phyloP scores from a whole-genome alignment of 1,140 invertebrate species.

The Drosophila triauraria region DNA sequence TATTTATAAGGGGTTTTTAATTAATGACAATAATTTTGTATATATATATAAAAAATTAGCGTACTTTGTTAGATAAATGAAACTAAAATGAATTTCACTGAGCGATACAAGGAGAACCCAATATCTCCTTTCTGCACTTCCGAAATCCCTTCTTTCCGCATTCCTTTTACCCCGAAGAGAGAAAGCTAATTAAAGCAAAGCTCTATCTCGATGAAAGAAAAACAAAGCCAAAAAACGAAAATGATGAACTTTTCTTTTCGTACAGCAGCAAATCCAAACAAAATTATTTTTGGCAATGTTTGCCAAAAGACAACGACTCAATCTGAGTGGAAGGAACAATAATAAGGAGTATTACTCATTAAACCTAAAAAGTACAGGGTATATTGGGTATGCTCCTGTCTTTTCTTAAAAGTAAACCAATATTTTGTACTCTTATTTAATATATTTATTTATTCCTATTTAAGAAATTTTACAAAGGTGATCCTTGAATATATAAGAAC shows the following conservation, averaged over 20 bases:
- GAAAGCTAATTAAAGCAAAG: slow-evolving; percentile 22
- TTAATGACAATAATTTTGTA: too few species aligned
- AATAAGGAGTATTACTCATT: not conserved
- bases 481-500: too few species aligned
- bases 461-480: too few species aligned
- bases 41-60: too few species aligned
- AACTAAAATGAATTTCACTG: not conserved
- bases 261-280: not conserved
- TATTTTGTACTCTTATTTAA: too few species aligned
- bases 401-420: too few species aligned
- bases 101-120: not conserved
- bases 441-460: too few species aligned
- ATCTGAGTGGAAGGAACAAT: not conserved
- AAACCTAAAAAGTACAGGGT: not conserved
- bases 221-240: slow-evolving; percentile 28
- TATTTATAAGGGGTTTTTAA: too few species aligned
- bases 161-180: not conserved
- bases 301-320: slow-evolving; percentile 1
- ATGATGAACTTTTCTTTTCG: slow-evolving; percentile 14
- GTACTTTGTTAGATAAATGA: too few species aligned
- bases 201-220: slow-evolving; percentile 1
- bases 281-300: slow-evolving; percentile 17
- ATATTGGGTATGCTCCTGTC: too few species aligned
- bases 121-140: too few species aligned
- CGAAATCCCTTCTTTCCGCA: not conserved